These are phyloP conservation scores for Morpho achilles DNA, from an alignment of 2,888 invertebrate genomes.

Conservation along the genomic window DNA sequence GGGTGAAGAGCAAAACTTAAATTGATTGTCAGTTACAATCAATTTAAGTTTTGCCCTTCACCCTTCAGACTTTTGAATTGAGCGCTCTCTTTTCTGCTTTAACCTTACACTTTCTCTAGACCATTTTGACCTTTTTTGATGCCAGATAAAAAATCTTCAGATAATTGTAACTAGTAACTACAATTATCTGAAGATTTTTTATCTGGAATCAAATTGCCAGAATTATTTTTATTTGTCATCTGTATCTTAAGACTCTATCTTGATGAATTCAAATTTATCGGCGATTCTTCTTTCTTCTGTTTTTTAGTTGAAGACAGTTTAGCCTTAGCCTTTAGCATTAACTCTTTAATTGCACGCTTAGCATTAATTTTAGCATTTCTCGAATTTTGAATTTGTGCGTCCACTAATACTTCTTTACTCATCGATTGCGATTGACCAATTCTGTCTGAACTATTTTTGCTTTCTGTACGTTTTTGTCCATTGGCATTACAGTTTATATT, in stretches of 20 bases:
- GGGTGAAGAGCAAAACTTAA: no score
- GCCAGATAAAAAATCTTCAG: no score
- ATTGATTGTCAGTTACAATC: no score
- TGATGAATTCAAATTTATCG: constrained; percentile 6
- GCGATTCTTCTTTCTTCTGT: background rate
- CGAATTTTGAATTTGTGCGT: background rate
- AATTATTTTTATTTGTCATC: constrained; percentile 5
- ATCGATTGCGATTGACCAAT: background rate
- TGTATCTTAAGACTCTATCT: constrained; percentile 11
- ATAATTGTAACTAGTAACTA: no score
- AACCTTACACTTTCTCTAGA: constrained; percentile 13
- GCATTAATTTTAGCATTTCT: background rate
- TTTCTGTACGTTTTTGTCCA: background rate
- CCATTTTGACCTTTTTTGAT: no score
- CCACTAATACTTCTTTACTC: background rate
- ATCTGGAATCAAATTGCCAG: background rate
- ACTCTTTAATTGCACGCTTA: background rate
- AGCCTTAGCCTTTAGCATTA: constrained; percentile 4
- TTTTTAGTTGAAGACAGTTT: constrained; percentile 1
- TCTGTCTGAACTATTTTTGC: constrained; percentile 1
- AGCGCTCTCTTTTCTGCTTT: constrained; percentile 12
- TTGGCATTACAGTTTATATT: no score
- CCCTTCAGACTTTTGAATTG: no score
- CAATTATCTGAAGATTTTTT: background rate
- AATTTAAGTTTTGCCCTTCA: no score